A percentile compares a stretch with the other conserved stretches of the same genome.
phyloP scores from a whole-genome alignment of 64 coral and sea anemone species.

The Stichodactyla mertensii region DNA sequence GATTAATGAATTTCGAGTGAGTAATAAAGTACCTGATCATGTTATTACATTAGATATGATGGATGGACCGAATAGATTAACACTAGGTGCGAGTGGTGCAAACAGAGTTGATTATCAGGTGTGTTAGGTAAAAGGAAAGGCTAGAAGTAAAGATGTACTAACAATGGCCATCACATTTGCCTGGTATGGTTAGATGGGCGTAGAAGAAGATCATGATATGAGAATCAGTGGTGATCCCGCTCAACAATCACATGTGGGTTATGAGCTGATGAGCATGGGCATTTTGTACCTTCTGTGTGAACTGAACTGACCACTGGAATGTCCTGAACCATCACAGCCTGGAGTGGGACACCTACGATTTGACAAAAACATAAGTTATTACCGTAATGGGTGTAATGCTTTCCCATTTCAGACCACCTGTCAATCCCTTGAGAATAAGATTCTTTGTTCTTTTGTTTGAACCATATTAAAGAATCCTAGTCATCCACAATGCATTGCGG shows the following conservation, averaged over 20 bases:
- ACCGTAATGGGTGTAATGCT: no score
- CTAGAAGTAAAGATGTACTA: not conserved
- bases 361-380: not conserved
- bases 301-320: constrained; percentile 84
- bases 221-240: not conserved
- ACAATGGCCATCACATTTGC: not conserved
- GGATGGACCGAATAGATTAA: no score
- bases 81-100: not conserved
- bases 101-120: not conserved
- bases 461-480: no score
- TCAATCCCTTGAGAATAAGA: no score
- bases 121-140: not conserved
- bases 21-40: no score
- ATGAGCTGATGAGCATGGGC: not conserved
- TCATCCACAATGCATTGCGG: no score
- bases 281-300: constrained; percentile 72
- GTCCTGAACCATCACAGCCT: constrained; percentile 80
- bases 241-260: not conserved
- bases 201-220: not conserved
- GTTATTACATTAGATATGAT: no score
- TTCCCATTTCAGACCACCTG: no score
- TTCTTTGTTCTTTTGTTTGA: no score
- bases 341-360: constrained; percentile 67
- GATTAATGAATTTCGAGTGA: no score
- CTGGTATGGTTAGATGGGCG: not conserved